These are phyloP conservation scores for Centropus bengalensis DNA, from an alignment of 2,113 vertebrate species.

Conservation along the genomic window DNA sequence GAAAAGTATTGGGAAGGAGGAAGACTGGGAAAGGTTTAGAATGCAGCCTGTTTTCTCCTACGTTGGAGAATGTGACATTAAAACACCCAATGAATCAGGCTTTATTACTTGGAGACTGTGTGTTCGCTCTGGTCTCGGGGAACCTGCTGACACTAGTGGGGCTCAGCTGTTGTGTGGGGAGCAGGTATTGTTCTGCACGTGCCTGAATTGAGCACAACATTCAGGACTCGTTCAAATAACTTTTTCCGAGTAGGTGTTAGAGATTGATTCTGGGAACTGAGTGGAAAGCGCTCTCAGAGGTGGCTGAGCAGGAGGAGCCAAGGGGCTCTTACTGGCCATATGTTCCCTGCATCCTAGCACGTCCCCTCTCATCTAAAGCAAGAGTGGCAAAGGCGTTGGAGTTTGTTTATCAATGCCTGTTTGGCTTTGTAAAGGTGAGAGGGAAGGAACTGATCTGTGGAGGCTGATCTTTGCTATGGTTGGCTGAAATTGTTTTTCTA, in stretches of 20 bases:
- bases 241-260: not conserved
- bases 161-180: slow-evolving; percentile 33
- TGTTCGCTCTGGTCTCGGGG: not conserved
- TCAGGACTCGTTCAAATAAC: slow-evolving; percentile 14
- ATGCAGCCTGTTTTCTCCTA: not conserved
- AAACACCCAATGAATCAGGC: not conserved
- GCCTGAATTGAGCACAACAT: not conserved
- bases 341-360: not conserved
- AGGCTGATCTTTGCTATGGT: slow-evolving; percentile 4
- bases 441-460: not conserved
- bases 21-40: not conserved
- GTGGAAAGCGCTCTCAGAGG: not conserved
- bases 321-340: not conserved
- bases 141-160: slow-evolving; percentile 35
- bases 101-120: not conserved
- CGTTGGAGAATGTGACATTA: not conserved
- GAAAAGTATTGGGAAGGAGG: not conserved
- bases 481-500: not conserved
- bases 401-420: not conserved
- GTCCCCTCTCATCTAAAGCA: not conserved
- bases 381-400: not conserved
- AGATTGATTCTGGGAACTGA: not conserved
- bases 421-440: slow-evolving; percentile 42
- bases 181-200: not conserved
- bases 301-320: not conserved